phyloP scores from a whole-genome alignment of 2,113 vertebrate genomes.

The Empidonax traillii region DNA sequence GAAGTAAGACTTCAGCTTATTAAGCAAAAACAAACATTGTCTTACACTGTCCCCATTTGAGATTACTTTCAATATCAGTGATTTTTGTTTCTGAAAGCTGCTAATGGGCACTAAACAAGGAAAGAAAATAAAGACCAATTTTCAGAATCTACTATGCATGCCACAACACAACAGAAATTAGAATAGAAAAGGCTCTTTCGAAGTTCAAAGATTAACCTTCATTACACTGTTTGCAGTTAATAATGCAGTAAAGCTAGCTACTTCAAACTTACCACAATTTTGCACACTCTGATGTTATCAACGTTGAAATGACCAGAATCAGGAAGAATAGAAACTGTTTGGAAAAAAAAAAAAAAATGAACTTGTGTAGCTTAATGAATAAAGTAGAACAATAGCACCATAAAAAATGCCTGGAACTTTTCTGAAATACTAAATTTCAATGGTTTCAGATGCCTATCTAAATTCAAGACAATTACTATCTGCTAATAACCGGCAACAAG shows the following conservation, averaged over 20 bases:
- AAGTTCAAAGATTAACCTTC: background rate
- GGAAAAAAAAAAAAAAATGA: fast-evolving
- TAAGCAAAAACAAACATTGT: background rate
- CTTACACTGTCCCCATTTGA: background rate
- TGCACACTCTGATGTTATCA: constrained; percentile 95
- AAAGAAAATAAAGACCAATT: background rate
- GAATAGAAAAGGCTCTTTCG: background rate
- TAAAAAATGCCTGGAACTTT: background rate
- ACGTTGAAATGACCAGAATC: constrained; percentile 95
- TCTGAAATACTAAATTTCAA: background rate
- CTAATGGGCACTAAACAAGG: background rate
- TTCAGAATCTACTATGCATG: background rate
- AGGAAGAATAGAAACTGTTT: constrained; percentile 90
- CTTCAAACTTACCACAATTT: constrained; percentile 89
- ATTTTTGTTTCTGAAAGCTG: background rate
- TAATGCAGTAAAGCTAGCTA: background rate
- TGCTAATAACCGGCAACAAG: background rate
- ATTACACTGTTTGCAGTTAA: background rate
- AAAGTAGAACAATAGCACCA: background rate
- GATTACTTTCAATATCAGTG: background rate
- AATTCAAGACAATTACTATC: background rate
- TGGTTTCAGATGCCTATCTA: background rate
- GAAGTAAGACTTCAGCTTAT: background rate
- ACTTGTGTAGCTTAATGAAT: background rate
- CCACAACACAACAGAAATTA: background rate